A percentile compares a stretch with the other conserved stretches of the same genome.
These are phyloP conservation scores for Dicaeum eximium DNA, from an alignment of 2,113 vertebrate genomes.

Conservation along the genomic window DNA sequence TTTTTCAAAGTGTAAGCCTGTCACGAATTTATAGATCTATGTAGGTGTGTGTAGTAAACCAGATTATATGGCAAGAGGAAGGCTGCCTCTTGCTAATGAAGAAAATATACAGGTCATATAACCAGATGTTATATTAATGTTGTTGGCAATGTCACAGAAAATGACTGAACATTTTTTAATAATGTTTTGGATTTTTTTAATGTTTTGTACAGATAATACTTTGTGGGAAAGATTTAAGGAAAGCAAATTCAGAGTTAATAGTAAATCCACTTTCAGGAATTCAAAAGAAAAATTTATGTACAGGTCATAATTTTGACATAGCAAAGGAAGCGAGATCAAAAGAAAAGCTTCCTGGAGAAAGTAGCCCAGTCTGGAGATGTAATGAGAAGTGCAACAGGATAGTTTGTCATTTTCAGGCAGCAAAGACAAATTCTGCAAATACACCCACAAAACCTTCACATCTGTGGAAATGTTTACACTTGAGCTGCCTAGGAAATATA, in stretches of 20 bases:
- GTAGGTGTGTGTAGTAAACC: rapidly evolving
- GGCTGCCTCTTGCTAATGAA: background rate
- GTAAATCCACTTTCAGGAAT: background rate
- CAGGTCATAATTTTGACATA: background rate
- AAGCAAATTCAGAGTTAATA: background rate
- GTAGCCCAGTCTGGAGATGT: background rate
- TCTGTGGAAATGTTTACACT: background rate
- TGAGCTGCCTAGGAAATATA: background rate
- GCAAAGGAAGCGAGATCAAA: background rate
- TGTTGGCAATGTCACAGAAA: background rate
- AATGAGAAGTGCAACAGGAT: background rate
- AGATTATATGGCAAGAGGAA: background rate
- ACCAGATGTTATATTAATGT: background rate
- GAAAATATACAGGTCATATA: background rate
- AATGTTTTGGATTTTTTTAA: background rate
- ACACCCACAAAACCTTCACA: background rate
- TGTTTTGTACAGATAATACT: background rate
- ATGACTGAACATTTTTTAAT: background rate
- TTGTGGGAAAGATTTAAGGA: background rate
- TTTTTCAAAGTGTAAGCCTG: background rate
- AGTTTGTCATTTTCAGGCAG: background rate
- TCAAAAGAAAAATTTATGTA: background rate
- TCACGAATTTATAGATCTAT: background rate
- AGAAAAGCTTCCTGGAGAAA: background rate
- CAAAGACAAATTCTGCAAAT: background rate